Evolutionary conservation across 2,797 vertebrate species (phyloP), one percentile per base, ranked within the genome.

Genomic region (Chelmon rostratus): DNA sequence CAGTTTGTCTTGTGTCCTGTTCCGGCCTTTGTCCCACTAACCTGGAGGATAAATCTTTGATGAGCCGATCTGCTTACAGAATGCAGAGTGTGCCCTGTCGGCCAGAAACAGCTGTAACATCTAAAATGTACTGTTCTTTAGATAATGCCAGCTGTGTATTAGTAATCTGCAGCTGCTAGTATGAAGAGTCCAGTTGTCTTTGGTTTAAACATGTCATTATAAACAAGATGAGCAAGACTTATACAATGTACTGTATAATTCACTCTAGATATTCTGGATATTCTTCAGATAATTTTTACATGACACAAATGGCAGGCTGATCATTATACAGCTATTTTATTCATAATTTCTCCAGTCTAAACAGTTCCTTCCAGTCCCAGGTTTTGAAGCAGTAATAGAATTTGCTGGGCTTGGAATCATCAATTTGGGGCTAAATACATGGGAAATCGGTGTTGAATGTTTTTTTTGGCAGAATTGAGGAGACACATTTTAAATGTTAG

Each of bases 21-120:
- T 86, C 65, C 38, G 12, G 78, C 78, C 71, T 87, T 86, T 79
- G 77, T 83, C 87, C 87, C 78, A 86, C 65, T 86, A 56, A 91
- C 78, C 83, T 77, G 42, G 18, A 73, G 9, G 68, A 77, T 91
- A 46, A 91, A 91, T 85, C 28, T 89, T 89, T 90, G 68, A 91
- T 92, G 71, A 90, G 70, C 65, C 68, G 86, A 83, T 90, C 78
- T 81, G 59, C 69, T 92, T 87, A 89, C 89, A 78, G 52, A 37
- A 68, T 49, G 40, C 61, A 71, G 58, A 69, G 68, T 28, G n/a
- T 53, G 68, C 44, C 76, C 61, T 68, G 70, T 81, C 70, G 46
- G 42, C 69, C 61, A 65, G 54, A 66, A 49, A 64, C 59, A 53
- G 38, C 63, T 4, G 28, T 25, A 40, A 67, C 53, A 65, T 74